phyloP scores from a whole-genome alignment of 1,140 invertebrate species.

The Arion vulgaris region DNA sequence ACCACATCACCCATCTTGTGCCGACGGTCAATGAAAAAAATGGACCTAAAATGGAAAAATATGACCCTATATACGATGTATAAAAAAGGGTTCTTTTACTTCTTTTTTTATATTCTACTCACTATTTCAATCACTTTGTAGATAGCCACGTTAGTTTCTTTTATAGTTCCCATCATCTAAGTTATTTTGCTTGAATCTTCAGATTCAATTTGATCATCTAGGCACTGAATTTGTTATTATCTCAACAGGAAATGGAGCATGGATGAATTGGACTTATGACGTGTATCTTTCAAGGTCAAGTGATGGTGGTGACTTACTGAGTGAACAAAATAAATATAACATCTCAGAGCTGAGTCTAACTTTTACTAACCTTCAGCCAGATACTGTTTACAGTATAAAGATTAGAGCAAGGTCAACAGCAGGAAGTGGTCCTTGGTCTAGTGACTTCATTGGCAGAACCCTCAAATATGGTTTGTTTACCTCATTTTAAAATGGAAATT shows the following conservation, averaged over 20 bases:
- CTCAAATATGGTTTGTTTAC: constrained; percentile 77
- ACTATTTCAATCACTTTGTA: too few relatives aligned
- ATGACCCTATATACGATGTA: too few relatives aligned
- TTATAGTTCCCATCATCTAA: too few relatives aligned
- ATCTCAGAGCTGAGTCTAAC: constrained; percentile 70
- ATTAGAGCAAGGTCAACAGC: constrained; percentile 83
- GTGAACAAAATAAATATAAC: constrained; percentile 31
- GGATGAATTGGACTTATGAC: constrained; percentile 89
- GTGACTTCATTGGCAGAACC: constrained; percentile 73
- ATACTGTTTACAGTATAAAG: constrained; percentile 84
- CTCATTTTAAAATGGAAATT: neutral
- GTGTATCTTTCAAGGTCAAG: constrained; percentile 75
- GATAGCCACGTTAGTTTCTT: too few relatives aligned
- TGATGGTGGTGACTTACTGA: constrained; percentile 20
- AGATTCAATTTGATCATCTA: too few relatives aligned
- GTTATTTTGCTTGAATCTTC: too few relatives aligned
- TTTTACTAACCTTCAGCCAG: constrained; percentile 80
- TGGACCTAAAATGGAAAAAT: too few relatives aligned
- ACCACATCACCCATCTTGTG: too few relatives aligned
- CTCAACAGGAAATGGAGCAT: constrained; percentile 77
- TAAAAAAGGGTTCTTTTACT: too few relatives aligned
- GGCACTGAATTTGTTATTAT: too few relatives aligned
- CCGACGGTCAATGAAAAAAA: too few relatives aligned
- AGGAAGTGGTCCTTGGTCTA: constrained; percentile 85
- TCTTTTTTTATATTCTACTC: neutral